These are phyloP conservation scores for Odontophorus gujanensis DNA, from an alignment of 2,113 vertebrate species.

Conservation along the genomic window DNA sequence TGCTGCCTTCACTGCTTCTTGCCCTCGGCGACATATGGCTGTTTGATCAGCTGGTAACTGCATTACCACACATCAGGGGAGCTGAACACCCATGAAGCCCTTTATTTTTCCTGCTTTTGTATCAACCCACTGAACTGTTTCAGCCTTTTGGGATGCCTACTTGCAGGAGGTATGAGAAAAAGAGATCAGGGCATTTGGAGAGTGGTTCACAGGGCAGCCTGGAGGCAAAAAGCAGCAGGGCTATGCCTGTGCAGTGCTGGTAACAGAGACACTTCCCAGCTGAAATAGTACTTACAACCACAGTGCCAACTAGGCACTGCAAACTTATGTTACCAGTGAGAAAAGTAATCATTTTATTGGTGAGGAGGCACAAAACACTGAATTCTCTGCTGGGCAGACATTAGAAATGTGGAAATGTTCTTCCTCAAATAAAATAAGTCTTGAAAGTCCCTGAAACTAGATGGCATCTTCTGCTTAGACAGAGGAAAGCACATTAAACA, in stretches of 20 bases:
- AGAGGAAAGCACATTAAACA: not conserved
- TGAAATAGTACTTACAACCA: not conserved
- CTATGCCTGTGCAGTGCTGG: not conserved
- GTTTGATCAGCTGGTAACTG: constrained; percentile 53
- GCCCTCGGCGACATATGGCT: not conserved
- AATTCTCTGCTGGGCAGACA: not conserved
- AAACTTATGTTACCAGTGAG: not conserved
- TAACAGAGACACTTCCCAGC: not conserved
- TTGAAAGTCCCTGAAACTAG: not conserved
- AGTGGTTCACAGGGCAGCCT: not conserved
- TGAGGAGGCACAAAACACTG: not conserved
- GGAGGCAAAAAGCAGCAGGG: not conserved
- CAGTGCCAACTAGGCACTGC: not conserved
- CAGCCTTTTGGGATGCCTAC: not conserved
- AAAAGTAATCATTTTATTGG: not conserved
- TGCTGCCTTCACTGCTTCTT: not conserved
- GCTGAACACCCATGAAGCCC: not conserved
- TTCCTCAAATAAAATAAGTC: not conserved
- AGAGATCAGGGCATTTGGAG: not conserved
- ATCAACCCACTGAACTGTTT: not conserved
- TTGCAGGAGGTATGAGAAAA: not conserved
- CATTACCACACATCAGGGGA: not conserved
- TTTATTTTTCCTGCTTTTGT: constrained; percentile 18
- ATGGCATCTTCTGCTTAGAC: not conserved
- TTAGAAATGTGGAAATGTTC: not conserved